Conservation (phyloP, 1,140 invertebrate species). For the Nephotettix cincticeps region DNA sequence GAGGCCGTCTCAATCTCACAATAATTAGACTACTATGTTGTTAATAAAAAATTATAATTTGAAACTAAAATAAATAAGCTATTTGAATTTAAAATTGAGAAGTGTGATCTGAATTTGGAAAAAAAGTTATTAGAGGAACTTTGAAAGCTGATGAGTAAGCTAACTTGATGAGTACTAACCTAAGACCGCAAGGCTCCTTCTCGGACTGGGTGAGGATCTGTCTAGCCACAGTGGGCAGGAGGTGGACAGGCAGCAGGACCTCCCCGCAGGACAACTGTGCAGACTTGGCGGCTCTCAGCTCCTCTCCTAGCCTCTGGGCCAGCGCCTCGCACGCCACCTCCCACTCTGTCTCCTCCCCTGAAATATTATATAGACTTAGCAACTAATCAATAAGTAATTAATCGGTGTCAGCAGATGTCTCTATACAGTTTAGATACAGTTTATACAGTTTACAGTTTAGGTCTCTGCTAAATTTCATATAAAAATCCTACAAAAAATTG, state of each 20-base stretch:
- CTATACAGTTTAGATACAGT: neutral
- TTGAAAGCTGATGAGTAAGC: neutral
- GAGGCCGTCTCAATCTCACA: too few species aligned
- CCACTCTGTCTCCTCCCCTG: conserved; percentile 6
- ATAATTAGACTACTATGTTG: too few species aligned
- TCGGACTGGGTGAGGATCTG: conserved; percentile 77
- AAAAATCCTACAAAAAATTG: neutral
- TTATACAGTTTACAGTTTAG: neutral
- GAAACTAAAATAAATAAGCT: too few species aligned
- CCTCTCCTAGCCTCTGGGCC: conserved; percentile 66
- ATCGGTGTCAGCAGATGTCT: neutral
- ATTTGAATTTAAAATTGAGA: too few species aligned
- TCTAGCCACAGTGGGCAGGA: conserved; percentile 69
- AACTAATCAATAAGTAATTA: too few species aligned
- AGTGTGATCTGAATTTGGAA: too few species aligned
- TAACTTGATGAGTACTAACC: conserved; percentile 43
- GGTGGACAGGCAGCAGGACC: conserved; percentile 73
- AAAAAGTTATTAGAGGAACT: too few species aligned
- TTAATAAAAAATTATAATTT: too few species aligned
- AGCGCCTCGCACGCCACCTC: conserved; percentile 38
- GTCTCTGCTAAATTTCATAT: neutral
- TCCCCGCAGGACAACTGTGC: conserved; percentile 75
- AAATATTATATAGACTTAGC: too few species aligned
- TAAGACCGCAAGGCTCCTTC: conserved; percentile 80
- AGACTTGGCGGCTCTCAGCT: conserved; percentile 72